These are phyloP conservation scores for Elaeidobius kamerunicus DNA, from an alignment of 2,888 invertebrate genomes.

Conservation along the genomic window DNA sequence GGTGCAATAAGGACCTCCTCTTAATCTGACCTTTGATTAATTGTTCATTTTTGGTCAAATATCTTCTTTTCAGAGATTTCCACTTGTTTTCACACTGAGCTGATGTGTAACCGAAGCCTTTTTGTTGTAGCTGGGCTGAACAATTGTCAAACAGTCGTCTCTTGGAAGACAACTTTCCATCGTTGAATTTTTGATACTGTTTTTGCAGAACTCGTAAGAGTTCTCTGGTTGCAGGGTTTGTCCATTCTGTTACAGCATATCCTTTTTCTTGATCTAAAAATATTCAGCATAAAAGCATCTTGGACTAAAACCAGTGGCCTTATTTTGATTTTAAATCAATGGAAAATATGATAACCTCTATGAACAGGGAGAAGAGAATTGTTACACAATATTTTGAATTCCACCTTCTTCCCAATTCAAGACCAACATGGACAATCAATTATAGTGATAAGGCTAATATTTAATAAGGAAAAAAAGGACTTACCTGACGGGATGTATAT, in stretches of 20 bases:
- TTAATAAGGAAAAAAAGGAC: too few species aligned
- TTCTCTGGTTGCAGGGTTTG: constrained; percentile 7
- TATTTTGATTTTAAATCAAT: too few species aligned
- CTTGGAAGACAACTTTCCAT: constrained; percentile 14
- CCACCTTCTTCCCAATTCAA: background rate
- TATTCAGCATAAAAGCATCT: background rate
- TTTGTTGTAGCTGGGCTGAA: constrained; percentile 7
- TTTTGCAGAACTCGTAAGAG: constrained; percentile 7
- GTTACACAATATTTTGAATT: too few species aligned
- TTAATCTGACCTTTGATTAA: background rate
- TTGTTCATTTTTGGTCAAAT: constrained; percentile 7
- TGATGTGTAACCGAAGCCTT: constrained; percentile 9
- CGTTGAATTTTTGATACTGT: constrained; percentile 3
- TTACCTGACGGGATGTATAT: constrained; percentile 19
- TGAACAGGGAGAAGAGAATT: too few species aligned
- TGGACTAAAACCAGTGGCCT: background rate
- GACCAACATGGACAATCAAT: too few species aligned
- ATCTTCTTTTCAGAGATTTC: constrained; percentile 22
- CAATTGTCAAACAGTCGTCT: constrained; percentile 14
- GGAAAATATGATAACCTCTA: too few species aligned
- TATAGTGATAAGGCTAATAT: too few species aligned
- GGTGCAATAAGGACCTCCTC: background rate
- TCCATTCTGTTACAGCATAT: constrained; percentile 18
- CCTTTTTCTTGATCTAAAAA: constrained; percentile 5
- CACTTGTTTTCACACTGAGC: constrained; percentile 27